Evolutionary conservation across 2,113 vertebrate genomes (phyloP), one percentile per base, ranked within the genome.

Genomic region (Cygnus atratus): DNA sequence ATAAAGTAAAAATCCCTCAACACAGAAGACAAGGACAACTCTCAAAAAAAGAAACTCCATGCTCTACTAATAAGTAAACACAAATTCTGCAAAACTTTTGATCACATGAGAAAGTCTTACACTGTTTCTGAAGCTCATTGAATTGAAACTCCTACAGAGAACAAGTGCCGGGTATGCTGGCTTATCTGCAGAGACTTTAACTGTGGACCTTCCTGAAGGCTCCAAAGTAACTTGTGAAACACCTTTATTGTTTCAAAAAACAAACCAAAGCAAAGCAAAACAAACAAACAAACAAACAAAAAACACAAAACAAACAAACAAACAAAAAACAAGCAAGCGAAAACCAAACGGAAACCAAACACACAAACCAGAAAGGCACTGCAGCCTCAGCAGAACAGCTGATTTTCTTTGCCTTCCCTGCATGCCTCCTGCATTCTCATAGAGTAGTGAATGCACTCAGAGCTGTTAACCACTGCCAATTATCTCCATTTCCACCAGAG

Each of bases 401-500:
- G 10, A 15, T 58, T 92, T 91, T 61, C 67, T 77, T 78, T 59
- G 22, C 26, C 4, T 86, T 74, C 21, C 35, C 33, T 37, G 19
- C 46, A 74, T 5, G 15, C n/a, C 33, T 77, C 44, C 14, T 26
- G 20, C 35, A 67, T 73, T 24, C 46, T 79, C 33, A 18, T 52
- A 86, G 73, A 93, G 81, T 70, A 90, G 85, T 5, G 39, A 75
- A 76, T 62, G 21, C 22, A 31, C 54, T 88, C 0, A 0, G 52
- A 63, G 68, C 31, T 71, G 41, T 74, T 88, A 96, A 90, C 75
- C 17, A 4, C 10, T 57, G 29, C 93, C 61, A 96, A 88, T 94
- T 94, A 94, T 82, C 55, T 92, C 78, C 5, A 6, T 87, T 87
- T 93, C 73, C 68, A 65, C 48, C 72, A 86, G 46, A 88, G 52